These are phyloP conservation scores for Pocillopora grandis DNA, from an alignment of 92 coral and sea anemone genomes.

Conservation along the genomic window DNA sequence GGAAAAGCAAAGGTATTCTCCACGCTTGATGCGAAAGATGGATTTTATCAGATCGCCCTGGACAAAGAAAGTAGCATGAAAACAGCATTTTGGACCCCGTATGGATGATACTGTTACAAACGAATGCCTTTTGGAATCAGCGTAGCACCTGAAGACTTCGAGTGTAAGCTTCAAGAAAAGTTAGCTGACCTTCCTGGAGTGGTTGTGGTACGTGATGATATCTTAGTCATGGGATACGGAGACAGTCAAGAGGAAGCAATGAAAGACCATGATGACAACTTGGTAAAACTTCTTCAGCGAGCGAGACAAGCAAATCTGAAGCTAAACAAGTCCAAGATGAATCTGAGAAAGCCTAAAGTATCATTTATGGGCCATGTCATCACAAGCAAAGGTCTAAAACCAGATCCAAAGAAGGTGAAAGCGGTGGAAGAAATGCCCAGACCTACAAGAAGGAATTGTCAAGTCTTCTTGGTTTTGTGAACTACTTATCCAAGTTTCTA, in stretches of 20 bases:
- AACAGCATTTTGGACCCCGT: slow-evolving; percentile 43
- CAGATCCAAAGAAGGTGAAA: slow-evolving; percentile 34
- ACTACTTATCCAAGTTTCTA: slow-evolving; percentile 8
- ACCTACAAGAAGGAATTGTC: too few relatives aligned
- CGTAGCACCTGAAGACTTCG: slow-evolving; percentile 47
- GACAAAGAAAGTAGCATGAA: slow-evolving; percentile 26
- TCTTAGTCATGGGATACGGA: slow-evolving; percentile 41
- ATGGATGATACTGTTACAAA: slow-evolving; percentile 36
- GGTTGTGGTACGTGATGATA: slow-evolving; percentile 42
- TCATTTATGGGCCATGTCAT: slow-evolving; percentile 35
- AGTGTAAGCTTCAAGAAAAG: slow-evolving; percentile 35
- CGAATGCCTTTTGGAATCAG: slow-evolving; percentile 53
- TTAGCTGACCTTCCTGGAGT: slow-evolving; percentile 37
- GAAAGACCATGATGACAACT: slow-evolving; percentile 47
- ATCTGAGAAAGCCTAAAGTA: slow-evolving; percentile 33
- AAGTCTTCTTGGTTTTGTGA: too few relatives aligned
- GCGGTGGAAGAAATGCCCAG: slow-evolving; percentile 29
- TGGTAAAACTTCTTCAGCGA: slow-evolving; percentile 34
- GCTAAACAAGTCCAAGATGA: slow-evolving; percentile 56
- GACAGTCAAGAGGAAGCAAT: neutral
- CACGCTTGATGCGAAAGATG: slow-evolving; percentile 38
- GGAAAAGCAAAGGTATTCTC: slow-evolving; percentile 44
- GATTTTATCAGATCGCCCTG: slow-evolving; percentile 27
- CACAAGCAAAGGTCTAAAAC: slow-evolving; percentile 26
- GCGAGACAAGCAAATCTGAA: slow-evolving; percentile 49